A percentile compares a stretch with the other conserved stretches of the same genome.
Conservation (phyloP, 2,888 invertebrate genomes). For the Dicyrtomina minuta region DNA sequence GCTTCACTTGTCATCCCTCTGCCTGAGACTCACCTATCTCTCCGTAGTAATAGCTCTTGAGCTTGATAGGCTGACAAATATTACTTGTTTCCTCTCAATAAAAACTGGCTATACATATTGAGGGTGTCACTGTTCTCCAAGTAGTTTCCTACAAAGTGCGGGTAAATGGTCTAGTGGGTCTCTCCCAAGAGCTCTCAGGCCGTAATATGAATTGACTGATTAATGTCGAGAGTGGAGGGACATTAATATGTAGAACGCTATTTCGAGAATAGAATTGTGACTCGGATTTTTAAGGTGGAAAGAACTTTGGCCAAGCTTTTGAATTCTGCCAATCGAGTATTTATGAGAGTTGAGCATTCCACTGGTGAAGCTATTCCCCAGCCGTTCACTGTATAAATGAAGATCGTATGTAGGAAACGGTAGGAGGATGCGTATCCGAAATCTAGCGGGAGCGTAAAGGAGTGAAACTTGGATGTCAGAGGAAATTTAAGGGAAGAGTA, state of each 20-base stretch:
- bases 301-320: not conserved
- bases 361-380: not conserved
- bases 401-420: not conserved
- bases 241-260: conserved; percentile 11
- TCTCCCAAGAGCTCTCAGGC: conserved; percentile 5
- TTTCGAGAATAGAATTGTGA: conserved; percentile 2
- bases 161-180: no score
- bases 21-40: no score
- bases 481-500: conserved; percentile 6
- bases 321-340: not conserved
- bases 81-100: no score
- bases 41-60: no score
- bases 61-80: no score
- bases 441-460: not conserved
- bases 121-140: no score
- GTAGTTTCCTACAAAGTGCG: no score
- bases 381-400: not conserved
- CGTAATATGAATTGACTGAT: conserved; percentile 1
- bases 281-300: not conserved
- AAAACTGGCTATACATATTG: no score
- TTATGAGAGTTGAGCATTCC: not conserved
- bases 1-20: no score
- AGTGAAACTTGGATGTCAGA: conserved; percentile 1
- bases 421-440: not conserved
- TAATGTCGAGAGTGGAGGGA: not conserved